phyloP scores from a whole-genome alignment of 64 coral and sea anemone genomes.

The Pachyseris speciosa region DNA sequence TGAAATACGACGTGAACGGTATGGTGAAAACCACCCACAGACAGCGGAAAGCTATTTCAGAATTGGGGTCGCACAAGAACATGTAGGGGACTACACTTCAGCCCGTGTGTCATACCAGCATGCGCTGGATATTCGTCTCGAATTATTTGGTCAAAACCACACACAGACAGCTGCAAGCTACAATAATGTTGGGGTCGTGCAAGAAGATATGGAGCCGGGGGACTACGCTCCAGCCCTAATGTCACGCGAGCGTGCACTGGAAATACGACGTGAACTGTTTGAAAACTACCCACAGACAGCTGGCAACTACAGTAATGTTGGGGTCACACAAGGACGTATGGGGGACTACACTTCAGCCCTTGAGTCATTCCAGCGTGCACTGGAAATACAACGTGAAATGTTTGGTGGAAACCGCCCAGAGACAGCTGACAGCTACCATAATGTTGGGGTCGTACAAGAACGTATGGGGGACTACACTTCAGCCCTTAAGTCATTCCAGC shows the following conservation, averaged over 20 bases:
- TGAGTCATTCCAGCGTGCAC: not conserved
- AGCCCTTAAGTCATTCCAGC: not conserved
- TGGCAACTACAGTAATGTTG: not conserved
- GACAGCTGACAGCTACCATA: not conserved
- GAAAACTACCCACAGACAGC: not conserved
- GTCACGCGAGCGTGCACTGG: not conserved
- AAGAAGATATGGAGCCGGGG: too few relatives aligned
- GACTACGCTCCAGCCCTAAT: not conserved
- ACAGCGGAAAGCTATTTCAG: not conserved
- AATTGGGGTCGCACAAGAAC: too few relatives aligned
- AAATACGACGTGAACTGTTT: too few relatives aligned
- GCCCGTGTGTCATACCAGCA: too few relatives aligned
- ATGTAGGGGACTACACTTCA: too few relatives aligned
- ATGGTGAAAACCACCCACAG: not conserved
- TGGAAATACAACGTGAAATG: not conserved
- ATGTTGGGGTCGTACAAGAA: not conserved
- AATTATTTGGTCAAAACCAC: not conserved
- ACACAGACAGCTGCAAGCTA: too few relatives aligned
- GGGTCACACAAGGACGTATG: not conserved
- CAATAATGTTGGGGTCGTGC: too few relatives aligned
- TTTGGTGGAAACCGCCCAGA: not conserved
- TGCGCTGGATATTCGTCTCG: not conserved
- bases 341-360: not conserved
- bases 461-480: not conserved
- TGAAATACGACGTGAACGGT: not conserved